Base-by-base conservation (phyloP, 2,797 vertebrate species). In the Chrysolophus pictus region DNA sequence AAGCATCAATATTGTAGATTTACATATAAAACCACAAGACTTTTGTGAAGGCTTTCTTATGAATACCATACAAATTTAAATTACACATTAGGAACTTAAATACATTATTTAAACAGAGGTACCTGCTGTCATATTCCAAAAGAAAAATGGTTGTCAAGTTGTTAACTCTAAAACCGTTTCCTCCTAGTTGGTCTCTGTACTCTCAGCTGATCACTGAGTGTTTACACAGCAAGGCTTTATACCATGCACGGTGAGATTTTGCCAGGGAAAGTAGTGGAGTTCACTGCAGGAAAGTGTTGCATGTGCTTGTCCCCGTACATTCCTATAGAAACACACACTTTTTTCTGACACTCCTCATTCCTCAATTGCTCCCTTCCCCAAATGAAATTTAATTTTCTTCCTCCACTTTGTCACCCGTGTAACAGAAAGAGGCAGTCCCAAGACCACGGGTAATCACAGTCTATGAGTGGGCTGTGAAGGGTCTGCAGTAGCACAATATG, bases 301-400 rank as follows among this genome's bases (percentile, higher is more conserved):
- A 0, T 49, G 67, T 29, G 2, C 24, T 87, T 0, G 0, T 55
- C 39, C 35, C 84, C 35, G 2, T 28, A 31, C 10, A 16, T 15
- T 72, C 67, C 23, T 10, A 41, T 10, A n/a, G 49, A 41, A 55
- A 31, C 29, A 6, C 26, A 11, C 28, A 26, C 41, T 81, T 92
- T 59, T 15, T 21, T 75, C 49, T 39, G 35, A n/a, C 63, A 55
- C 28, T 16, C 2, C 0, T 46, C 53, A 56, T 64, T 85, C 42
- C 56, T 75, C 28, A 58, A 10, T 46, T 1, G 0, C 41, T 81
- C 59, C 58, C 26, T 59, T 93, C 65, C 26, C 37, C 28, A 63
- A 9, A 15, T n/a, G 4, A 86, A 78, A 84, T 88, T 82, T 77
- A 8, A 14, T 87, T 75, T 78, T n/a, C 11, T 62, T 47, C 7